phyloP scores from a whole-genome alignment of 2,888 invertebrate genomes.

The Bellardia pandia region DNA sequence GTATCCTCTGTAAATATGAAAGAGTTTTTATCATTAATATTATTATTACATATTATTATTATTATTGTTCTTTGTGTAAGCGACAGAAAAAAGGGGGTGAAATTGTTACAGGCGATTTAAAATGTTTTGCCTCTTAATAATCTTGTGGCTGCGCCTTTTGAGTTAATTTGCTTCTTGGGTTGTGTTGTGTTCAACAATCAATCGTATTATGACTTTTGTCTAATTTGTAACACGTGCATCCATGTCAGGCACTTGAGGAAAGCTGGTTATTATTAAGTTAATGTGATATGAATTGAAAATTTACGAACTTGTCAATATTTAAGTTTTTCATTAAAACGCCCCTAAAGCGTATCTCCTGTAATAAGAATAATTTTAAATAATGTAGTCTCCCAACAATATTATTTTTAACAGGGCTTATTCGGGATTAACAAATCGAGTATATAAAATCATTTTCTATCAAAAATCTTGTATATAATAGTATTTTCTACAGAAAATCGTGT shows the following conservation, averaged over 20 bases:
- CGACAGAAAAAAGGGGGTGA: slow-evolving; percentile 17
- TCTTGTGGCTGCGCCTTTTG: not conserved
- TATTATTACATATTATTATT: slow-evolving; percentile 2
- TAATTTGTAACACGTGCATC: slow-evolving; percentile 42
- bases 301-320: not conserved
- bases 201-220: not conserved
- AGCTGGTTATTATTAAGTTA: not conserved
- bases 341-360: no score
- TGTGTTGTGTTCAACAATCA: slow-evolving; percentile 8
- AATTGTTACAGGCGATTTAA: slow-evolving; percentile 17
- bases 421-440: no score
- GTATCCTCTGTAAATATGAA: slow-evolving; percentile 18
- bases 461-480: no score
- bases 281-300: not conserved
- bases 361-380: no score
- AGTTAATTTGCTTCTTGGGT: slow-evolving; percentile 30
- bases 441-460: no score
- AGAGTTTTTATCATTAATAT: slow-evolving; percentile 21
- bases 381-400: no score
- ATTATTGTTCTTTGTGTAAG: slow-evolving; percentile 14
- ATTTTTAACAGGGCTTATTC: no score
- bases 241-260: not conserved
- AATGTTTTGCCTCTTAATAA: not conserved
- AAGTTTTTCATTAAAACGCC: no score
- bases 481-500: no score